Base-by-base conservation (phyloP, 2,888 invertebrate species). In the Trypoxylon attenuatum region DNA sequence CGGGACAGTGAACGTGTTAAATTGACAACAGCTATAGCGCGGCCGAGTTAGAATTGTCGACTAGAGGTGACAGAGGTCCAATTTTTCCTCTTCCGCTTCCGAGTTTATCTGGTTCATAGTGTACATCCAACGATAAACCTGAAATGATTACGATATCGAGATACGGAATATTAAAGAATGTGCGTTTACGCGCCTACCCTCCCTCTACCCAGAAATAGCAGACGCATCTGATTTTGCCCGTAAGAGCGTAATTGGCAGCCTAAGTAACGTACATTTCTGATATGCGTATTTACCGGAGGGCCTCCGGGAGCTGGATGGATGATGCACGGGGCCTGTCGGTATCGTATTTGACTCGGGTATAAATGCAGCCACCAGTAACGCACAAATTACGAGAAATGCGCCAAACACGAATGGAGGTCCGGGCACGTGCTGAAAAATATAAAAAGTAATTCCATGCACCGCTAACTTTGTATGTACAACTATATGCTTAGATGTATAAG, bases 361-460 rank as follows among this genome's bases (percentile, higher is more conserved):
- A 89, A 95, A 96, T 46, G 94, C 92, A 51, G 96, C 95, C 80
- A 99, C 97, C 79, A 98, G 89, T 79, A 99, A 91, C 64, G 99
- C 99, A 87, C 97, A 94, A 81, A 99, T 94, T 76, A 99, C 99
- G 88, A 99, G 91, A 85, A 99, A 90, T 54, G 99, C 97, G 64
- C 99, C 99, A 88, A 99, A 95, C 69, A 99, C 96, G 88, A 99
- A 99, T 10, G 99, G 99, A 59, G 99, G 99, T 0, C 99, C 99
- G 29, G 98, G 98, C 83, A 98, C 93, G 85, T 96, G 88, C 89
- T 95, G 89, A 69, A 88, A 86, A 67, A 13, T 33, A 33, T 3
- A 10, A 19, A 49, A 21, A n/a, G n/a, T n/a, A n/a, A n/a, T n/a
- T n/a, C n/a, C n/a, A n/a, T n/a, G n/a, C n/a, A n/a, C n/a, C n/a